Conservation (phyloP, 2,797 vertebrate genomes). For the Sebastolobus altivelis region DNA sequence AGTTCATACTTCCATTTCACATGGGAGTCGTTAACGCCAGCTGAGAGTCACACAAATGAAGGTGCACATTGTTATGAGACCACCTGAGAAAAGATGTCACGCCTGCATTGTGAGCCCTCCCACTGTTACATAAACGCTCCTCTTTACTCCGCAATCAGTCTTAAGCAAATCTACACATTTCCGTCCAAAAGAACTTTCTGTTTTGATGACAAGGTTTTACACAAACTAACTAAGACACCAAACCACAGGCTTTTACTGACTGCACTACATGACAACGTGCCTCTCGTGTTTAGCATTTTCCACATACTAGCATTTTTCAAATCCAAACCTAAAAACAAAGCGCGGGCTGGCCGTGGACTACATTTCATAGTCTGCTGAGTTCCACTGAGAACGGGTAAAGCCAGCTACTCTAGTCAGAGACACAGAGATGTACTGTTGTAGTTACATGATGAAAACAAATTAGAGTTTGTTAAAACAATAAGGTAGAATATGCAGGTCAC, state of each 20-base stretch:
- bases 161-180: neutral
- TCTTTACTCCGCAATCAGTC: neutral
- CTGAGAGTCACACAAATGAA: neutral
- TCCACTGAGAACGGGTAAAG: constrained; percentile 58
- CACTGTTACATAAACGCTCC: neutral
- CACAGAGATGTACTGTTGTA: neutral
- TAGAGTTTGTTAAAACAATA: constrained; percentile 4
- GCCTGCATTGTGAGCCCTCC: neutral
- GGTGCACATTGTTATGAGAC: neutral
- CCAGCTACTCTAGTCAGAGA: constrained; percentile 47
- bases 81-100: neutral
- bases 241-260: neutral
- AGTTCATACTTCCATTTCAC: neutral
- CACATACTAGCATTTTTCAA: constrained; percentile 38
- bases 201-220: neutral
- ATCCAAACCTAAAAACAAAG: constrained; percentile 16
- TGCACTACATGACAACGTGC: constrained; percentile 1
- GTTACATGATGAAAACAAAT: neutral
- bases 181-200: neutral
- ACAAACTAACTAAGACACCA: neutral
- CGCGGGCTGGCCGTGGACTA: fast-evolving
- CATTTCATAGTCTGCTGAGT: neutral
- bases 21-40: neutral
- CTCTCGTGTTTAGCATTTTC: constrained; percentile 28
- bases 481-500: neutral